Base-by-base conservation (phyloP, 1,140 invertebrate species). In the Tigriopus japonicus region DNA sequence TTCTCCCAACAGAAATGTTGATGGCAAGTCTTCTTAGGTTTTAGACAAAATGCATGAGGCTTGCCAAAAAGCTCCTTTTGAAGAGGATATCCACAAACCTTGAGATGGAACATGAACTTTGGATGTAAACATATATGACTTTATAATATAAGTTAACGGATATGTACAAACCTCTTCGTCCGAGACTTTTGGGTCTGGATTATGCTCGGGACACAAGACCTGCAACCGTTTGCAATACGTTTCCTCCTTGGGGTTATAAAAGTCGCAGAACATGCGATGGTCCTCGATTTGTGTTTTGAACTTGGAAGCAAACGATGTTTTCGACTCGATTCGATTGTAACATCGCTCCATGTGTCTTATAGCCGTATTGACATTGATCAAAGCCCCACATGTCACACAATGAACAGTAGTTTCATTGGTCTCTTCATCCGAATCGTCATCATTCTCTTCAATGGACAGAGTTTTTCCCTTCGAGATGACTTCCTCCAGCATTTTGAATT, bases 1-100 rank as follows among this genome's bases (percentile, higher is more conserved):
- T 96, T 96, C 71, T 97, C 93, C 93, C 94, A 97, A 65, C 86
- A 85, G 69, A 87, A 86, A 71, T 98, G 94, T 64, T 83, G 86
- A 13, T 85, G 79, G 68, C 94, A 98, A 66, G 80, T 83, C 69
- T 95, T 94, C 70, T 94, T 94, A 0, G 88, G 80, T 0, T 82
- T 81, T 0, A 84, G 74, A 72, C 91, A 96, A 70, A 88, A 87
- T 64, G 87, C 80, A 0, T 80, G 85, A 0, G 84, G 87, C 0
- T 62, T 61, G 56, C 55, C 28, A 9, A 62, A 13, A 10, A 54
- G 13, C 17, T 59, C n/a, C 21, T 62, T 35, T n/a, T 17, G 6
- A 6, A 62, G 15, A 49, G 52, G 52, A 62, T 62, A 59, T 62
- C 52, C 61, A 53, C 51, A 62, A 42, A 62, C 51, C 17, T 62